Evolutionary conservation across 2,797 vertebrate genomes (phyloP), one percentile per base, ranked within the genome.

Genomic region (Gambelia wislizenii): DNA sequence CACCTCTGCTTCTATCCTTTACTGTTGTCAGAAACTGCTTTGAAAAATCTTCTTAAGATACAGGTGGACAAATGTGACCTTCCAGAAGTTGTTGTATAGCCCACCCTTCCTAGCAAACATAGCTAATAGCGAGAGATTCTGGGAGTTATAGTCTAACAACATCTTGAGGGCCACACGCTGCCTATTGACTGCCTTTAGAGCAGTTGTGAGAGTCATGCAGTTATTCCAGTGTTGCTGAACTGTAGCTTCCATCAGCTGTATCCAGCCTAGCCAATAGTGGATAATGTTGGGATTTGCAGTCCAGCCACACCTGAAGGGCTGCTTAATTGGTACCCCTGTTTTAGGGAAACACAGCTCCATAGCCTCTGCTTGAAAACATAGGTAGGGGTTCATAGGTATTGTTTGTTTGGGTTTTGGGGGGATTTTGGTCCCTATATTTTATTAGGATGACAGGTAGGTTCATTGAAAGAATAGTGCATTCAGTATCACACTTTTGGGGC

Each of bases 361-460:
- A 75, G 64, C 64, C 30, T 67, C 27, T 33, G 30, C 64, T 67
- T 67, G 64, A 67, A 67, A 67, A 33, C 12, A 33, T 20, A 49
- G 49, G 12, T 8, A 10, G 70, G 27, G 25, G 16, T 39, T 33
- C 33, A 47, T 72, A 75, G 30, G 44, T 64, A 13, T 75, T 61
- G 20, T 4, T 36, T 64, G 30, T 6, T 30, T 87, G 4, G 72
- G 39, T 70, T 13, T 6, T n/a, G 36, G 1, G 10, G 27, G 4
- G 20, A 42, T 72, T 54, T 36, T 80, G 61, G 36, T 44, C 33
- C 83, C 49, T 89, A 61, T n/a, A 56, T 93, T 91, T 77, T 85
- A 49, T 86, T 86, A 87, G 67, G 64, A 91, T 0, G 1, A 64
- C 18, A 89, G 89, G 4, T 39, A 54, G 85, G 33, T 82, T 91